phyloP scores from a whole-genome alignment of 2,888 invertebrate species.

The Drosophila histrio region DNA sequence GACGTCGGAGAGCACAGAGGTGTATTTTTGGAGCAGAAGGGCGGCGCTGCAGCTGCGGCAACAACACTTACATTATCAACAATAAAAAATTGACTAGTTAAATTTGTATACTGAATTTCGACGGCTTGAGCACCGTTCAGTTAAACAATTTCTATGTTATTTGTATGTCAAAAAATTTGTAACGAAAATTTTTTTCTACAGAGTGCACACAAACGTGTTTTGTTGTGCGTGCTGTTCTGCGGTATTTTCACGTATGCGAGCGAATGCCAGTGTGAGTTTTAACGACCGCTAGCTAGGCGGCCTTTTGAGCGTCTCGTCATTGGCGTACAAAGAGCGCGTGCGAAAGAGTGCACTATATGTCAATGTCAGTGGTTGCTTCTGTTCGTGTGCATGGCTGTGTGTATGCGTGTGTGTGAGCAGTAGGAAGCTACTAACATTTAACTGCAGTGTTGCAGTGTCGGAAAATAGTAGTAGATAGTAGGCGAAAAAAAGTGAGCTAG shows the following conservation, averaged over 20 bases:
- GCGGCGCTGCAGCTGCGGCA: slow-evolving; percentile 2
- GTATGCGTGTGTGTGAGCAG: slow-evolving; percentile 40
- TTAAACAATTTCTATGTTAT: slow-evolving; percentile 62
- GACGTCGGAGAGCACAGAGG: slow-evolving; percentile 19
- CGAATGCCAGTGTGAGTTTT: slow-evolving; percentile 56
- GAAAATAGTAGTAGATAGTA: slow-evolving; percentile 58
- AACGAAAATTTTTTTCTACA: slow-evolving; percentile 54
- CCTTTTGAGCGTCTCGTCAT: slow-evolving; percentile 64
- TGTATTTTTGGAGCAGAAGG: slow-evolving; percentile 10
- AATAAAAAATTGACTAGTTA: slow-evolving; percentile 78
- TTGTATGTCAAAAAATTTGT: slow-evolving; percentile 49
- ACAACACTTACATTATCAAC: slow-evolving; percentile 76
- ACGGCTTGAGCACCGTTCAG: slow-evolving; percentile 69
- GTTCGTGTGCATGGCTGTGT: slow-evolving; percentile 17
- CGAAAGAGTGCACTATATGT: slow-evolving; percentile 65
- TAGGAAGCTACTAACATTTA: slow-evolving; percentile 40
- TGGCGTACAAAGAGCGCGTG: slow-evolving; percentile 34
- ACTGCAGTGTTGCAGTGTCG: slow-evolving; percentile 68
- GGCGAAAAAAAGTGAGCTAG: slow-evolving; percentile 11
- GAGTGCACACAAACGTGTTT: slow-evolving; percentile 67
- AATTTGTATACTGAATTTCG: slow-evolving; percentile 77
- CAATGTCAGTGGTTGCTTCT: slow-evolving; percentile 69
- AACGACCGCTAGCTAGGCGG: slow-evolving; percentile 64
- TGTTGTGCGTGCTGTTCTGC: slow-evolving; percentile 65
- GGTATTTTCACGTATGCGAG: slow-evolving; percentile 65